These are phyloP conservation scores for Leptinotarsa peninsularis DNA, from an alignment of 2,888 invertebrate genomes.

Conservation along the genomic window DNA sequence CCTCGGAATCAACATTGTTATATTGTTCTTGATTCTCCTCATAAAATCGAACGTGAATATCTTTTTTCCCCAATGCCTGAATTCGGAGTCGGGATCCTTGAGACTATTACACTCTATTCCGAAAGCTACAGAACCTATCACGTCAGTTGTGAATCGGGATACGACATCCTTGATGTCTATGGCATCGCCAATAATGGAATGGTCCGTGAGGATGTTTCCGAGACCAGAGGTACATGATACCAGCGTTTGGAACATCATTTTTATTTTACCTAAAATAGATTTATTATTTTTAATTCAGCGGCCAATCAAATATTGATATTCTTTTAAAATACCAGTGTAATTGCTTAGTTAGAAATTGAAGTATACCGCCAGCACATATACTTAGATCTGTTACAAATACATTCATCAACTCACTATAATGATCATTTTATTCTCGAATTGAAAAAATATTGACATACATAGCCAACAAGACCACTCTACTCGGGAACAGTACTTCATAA, in stretches of 20 bases:
- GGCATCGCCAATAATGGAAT: conserved; percentile 55
- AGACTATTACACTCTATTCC: conserved; percentile 72
- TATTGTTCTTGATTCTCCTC: conserved; percentile 28
- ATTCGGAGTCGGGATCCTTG: conserved; percentile 67
- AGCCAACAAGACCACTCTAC: too few relatives aligned
- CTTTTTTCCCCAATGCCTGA: conserved; percentile 55
- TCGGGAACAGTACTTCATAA: too few relatives aligned
- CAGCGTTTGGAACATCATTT: conserved; percentile 73
- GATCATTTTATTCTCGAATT: too few relatives aligned
- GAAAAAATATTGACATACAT: too few relatives aligned
- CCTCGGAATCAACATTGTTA: conserved; percentile 43
- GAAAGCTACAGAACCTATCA: conserved; percentile 72
- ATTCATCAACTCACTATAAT: too few relatives aligned
- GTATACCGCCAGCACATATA: too few relatives aligned
- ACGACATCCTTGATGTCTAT: conserved; percentile 66
- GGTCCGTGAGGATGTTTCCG: conserved; percentile 63
- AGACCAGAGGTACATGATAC: conserved; percentile 69
- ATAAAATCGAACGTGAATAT: conserved; percentile 43
- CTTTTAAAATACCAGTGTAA: too few relatives aligned
- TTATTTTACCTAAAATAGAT: conserved; percentile 68
- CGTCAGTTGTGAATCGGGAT: conserved; percentile 71
- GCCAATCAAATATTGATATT: too few relatives aligned
- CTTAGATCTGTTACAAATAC: too few relatives aligned
- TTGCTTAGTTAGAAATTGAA: too few relatives aligned
- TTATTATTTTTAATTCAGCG: too few relatives aligned